These are phyloP conservation scores for Scyliorhinus canicula DNA, from an alignment of 2,797 vertebrate species.

Conservation along the genomic window DNA sequence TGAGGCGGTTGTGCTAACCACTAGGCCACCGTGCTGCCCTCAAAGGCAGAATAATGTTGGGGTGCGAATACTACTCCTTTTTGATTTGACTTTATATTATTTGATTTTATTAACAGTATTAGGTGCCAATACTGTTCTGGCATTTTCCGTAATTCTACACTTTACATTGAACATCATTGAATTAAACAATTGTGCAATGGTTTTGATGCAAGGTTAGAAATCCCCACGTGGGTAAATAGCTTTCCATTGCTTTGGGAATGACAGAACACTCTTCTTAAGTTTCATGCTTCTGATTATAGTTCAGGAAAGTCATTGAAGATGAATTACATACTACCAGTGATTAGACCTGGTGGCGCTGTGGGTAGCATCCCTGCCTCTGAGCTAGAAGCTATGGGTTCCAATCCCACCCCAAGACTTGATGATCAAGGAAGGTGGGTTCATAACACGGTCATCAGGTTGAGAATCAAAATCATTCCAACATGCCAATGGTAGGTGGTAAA, in stretches of 20 bases:
- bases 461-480: no score
- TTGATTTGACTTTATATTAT: neutral
- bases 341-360: no score
- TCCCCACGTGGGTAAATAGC: neutral
- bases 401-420: no score
- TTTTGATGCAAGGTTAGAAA: neutral
- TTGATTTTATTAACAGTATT: neutral
- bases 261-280: neutral
- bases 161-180: neutral
- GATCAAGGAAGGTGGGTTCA: no score
- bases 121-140: neutral
- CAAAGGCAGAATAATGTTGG: neutral
- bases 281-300: neutral
- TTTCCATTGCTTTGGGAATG: neutral
- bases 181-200: neutral
- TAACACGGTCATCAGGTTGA: no score
- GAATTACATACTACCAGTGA: neutral
- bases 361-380: no score
- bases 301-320: neutral
- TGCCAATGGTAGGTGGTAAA: no score
- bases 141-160: neutral
- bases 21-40: no score
- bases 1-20: no score
- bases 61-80: neutral
- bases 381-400: no score